These are phyloP conservation scores for Drosophila neutralis DNA, from an alignment of 2,888 invertebrate species.

Conservation along the genomic window DNA sequence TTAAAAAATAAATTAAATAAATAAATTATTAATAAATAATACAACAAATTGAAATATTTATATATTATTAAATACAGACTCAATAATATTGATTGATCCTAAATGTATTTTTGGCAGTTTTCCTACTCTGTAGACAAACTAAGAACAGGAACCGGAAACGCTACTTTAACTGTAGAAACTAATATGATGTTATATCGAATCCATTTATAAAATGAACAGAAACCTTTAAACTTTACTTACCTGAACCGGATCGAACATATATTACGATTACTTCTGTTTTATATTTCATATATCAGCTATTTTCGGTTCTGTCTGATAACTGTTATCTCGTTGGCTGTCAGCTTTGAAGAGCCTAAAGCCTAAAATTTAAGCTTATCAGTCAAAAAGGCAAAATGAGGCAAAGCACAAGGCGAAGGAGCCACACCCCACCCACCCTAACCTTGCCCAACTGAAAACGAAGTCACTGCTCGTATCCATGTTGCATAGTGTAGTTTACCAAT, in stretches of 20 bases:
- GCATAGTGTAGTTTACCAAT: slow-evolving; percentile 63
- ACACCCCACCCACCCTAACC: neutral
- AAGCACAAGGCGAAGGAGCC: neutral
- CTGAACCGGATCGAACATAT: neutral
- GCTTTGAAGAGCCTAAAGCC: neutral
- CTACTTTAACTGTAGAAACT: neutral
- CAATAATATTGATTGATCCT: too few species aligned
- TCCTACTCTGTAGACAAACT: too few species aligned
- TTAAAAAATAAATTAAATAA: too few species aligned
- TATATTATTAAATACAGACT: neutral
- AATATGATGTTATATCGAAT: neutral
- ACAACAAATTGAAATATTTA: neutral
- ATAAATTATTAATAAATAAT: too few species aligned
- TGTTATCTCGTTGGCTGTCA: neutral
- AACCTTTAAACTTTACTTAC: accelerated
- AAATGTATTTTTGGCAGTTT: too few species aligned
- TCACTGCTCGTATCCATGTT: slow-evolving; percentile 14
- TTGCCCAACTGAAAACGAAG: slow-evolving; percentile 3
- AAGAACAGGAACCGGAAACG: neutral
- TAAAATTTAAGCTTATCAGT: neutral
- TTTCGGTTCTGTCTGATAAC: neutral
- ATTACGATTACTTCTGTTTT: neutral
- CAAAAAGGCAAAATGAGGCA: neutral
- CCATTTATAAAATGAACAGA: accelerated
- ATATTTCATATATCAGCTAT: too few species aligned